Evolutionary conservation across 2,113 vertebrate genomes (phyloP), one percentile per base, ranked within the genome.

Genomic region (Ictalurus furcatus): DNA sequence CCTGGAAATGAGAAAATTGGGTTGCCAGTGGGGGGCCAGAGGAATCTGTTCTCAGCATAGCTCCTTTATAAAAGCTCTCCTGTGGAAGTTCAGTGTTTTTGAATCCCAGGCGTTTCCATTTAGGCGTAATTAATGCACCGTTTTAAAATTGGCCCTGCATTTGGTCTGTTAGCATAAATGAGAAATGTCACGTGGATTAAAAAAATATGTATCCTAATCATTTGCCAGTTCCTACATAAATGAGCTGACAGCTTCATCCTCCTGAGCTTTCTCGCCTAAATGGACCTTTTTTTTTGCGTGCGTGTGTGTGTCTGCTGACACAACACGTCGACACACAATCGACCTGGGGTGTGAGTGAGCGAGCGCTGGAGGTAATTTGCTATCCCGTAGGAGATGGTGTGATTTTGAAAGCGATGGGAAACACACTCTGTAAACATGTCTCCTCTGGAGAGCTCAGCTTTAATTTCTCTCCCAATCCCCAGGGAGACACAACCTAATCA

Each of bases 321-420:
- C 25, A 76, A 76, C 34, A 78, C 4, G 25, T 44, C 54, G 25
- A 16, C 21, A 16, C 23, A 59, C 69, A 86, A 59, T 59, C 48
- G 63, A 82, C 74, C 59, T 4, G 21, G 86, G 63, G 87, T 52
- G 61, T 83, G 80, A 12, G 78, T 25, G 63, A 69, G 61, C 12
- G 63, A 69, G 61, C 12, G 0, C 44, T 30, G 61, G 76, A 69
- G 86, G 59, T 87, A 87, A 87, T 88, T 83, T 73, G 52, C 23
- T 37, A 28, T 83, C 80, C 52, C 34, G 23, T 59, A 54, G 67
- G 65, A 88, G 52, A 83, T 0, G 67, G 86, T 56, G 80, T 82
- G 87, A 88, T 88, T 88, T 88, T 37, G 76, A 88, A 54, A 88
- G 78, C 30, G 30, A 69, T 71, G 63, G 78, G 80, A 83, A 54